Base-by-base conservation (phyloP, 2,888 invertebrate species). In the Apodemia hepburni region DNA sequence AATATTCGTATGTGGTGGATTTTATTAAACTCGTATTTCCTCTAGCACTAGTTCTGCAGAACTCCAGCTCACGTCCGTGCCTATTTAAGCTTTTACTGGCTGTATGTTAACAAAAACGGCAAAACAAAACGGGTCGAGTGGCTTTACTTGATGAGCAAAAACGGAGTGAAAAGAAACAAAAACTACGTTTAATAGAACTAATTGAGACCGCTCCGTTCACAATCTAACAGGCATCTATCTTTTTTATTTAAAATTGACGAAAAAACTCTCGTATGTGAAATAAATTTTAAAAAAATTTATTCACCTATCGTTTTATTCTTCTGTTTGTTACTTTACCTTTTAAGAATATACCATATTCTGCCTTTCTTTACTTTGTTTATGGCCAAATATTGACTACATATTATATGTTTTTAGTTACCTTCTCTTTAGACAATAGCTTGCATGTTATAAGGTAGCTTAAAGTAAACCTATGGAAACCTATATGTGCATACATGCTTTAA, bases 111-210 rank as follows among this genome's bases (percentile, higher is more conserved):
- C 64, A 65, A 65, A 65, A 65, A 65, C 62, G 58, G 60, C 45
- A 60, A 61, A 59, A 42, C 58, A 49, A 62, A 65, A 65, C 58
- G 57, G 63, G 60, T 65, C 47, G 58, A 65, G 60, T 65, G 65
- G 58, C 58, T 65, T 64, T 59, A 57, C 64, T 61, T 64, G 58
- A 65, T 63, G 65, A 42, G 61, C 63, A 65, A 65, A 63, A 65
- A 60, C 65, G 47, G 47, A 47, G 54, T 61, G 61, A 64, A 65
- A 65, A 64, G 63, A 54, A 47, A 58, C 49, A 18, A 33, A 58
- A 38, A 22, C 35, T 18, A 58, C 58, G 9, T 15, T 42, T 58
- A 62, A 51, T 38, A 38, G 35, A 59, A 35, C 49, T 59, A 38
- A 62, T 47, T 8, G 59, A 38, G 45, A 45, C 45, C 45, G 47